Evolutionary conservation across 2,113 vertebrate genomes (phyloP), one percentile per base, ranked within the genome.

Genomic region (Climacteris rufus): DNA sequence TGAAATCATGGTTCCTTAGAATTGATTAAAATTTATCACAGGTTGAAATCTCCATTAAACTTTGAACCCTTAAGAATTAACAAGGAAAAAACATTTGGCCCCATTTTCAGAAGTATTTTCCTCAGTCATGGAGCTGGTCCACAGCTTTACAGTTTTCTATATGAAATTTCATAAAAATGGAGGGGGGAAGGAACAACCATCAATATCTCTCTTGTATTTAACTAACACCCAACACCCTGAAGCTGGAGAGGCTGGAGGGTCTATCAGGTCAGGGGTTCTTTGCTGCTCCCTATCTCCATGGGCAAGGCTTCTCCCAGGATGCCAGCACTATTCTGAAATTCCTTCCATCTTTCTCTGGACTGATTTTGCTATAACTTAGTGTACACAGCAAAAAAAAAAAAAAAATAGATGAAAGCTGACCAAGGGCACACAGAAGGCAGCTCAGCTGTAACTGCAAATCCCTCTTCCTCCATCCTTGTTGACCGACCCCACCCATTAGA

Each of bases 321-420:
- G 11, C 9, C 17, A 15, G 24, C 39, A 63, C 82, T 89, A 56
- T 39, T 63, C 24, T 61, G 39, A 42, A 21, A 84, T 94, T 95
- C 68, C 72, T 74, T 79, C 69, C 28, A 45, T 68, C 68, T 74
- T 71, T 30, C 23, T 57, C 42, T 60, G 14, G 52, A 72, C 71
- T 53, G 72, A 83, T 92, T 96, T 94, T 30, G 7, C 91, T 87
- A 87, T 31, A 77, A 33, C 31, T 33, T 71, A 87, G 70, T n/a
- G 72, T 94, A 96, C 68, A 94, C 83, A 83, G 82, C 93, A 92
- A 31, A 52, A 81, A 95, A 96, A 90, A 10, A 94, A 92, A 31
- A 52, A 81, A 95, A 96, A 90, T 11, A 94, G 97, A 96, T 94
- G 91, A 95, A 97, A 97, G 93, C 93, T 95, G 86, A 90, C 87